These are phyloP conservation scores for Drosophila merina DNA, from an alignment of 2,888 invertebrate genomes.

Conservation along the genomic window DNA sequence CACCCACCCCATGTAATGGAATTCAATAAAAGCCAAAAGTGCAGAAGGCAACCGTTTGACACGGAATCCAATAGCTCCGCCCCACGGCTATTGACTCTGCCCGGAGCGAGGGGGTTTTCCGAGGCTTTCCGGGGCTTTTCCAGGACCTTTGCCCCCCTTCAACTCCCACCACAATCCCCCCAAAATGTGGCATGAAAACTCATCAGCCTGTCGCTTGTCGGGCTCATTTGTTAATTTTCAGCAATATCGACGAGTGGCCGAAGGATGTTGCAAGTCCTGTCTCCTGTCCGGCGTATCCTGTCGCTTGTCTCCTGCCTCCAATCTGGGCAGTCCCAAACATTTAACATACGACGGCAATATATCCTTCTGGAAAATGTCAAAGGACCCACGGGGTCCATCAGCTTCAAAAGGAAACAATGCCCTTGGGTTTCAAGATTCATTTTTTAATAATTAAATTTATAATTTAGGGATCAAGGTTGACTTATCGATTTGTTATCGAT, in stretches of 20 bases:
- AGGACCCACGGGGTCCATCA: not conserved
- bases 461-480: too few relatives aligned
- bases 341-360: slow-evolving; percentile 3
- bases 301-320: not conserved
- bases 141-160: not conserved
- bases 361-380: not conserved
- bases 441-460: too few relatives aligned
- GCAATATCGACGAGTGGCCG: slow-evolving; percentile 58
- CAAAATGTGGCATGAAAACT: slow-evolving; percentile 16
- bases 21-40: slow-evolving; percentile 80
- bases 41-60: slow-evolving; percentile 74
- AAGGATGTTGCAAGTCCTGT: slow-evolving; percentile 3
- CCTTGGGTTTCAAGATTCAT: not conserved
- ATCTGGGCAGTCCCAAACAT: not conserved
- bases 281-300: not conserved
- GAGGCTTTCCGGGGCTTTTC: not conserved
- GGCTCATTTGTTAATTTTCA: slow-evolving; percentile 75
- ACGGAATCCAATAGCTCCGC: slow-evolving; percentile 46
- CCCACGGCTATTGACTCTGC: slow-evolving; percentile 6
- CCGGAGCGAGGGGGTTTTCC: not conserved
- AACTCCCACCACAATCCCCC: not conserved
- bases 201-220: slow-evolving; percentile 60
- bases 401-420: not conserved
- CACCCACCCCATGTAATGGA: slow-evolving; percentile 73
- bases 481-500: too few relatives aligned